Evolutionary conservation across 2,888 invertebrate species (phyloP), one percentile per base, ranked within the genome.

Genomic region (Bombylius major): DNA sequence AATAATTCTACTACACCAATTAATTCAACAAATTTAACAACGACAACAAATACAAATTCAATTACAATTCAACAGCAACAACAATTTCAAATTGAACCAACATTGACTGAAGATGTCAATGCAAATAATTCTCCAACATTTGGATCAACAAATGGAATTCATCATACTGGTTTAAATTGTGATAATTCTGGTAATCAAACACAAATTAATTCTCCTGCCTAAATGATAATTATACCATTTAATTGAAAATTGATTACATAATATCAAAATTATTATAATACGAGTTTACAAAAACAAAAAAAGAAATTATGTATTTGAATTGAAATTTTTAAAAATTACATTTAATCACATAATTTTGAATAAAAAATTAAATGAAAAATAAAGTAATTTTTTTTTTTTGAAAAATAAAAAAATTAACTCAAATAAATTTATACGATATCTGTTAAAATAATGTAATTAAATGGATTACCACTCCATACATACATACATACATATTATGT

Each of bases 151-250:
- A 47, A 31, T 47, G 47, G 12, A 7, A 47, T 47, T 23, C 31
- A 23, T 8, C 31, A 23, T 8, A 45, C 48, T 13, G 49, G 45
- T 23, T 52, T 49, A 39, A 55, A 36, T 46, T 47, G 56, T 44
- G 59, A 58, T 9, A 52, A 59, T 52, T 58, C 58, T 8, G 57
- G 55, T 39, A 62, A 62, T 47, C 62, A 61, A 58, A 61, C 56
- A 13, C 55, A 61, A 50, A 59, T 63, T 23, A 60, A 63, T 59
- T 61, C 59, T 47, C 60, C 61, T 50, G 57, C 60, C 53, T 64
- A 55, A 61, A 54, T 14, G 39, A 36, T n/a, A 4, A 31, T 36
- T 36, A 23, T 23, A 23, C 23, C 23, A 23, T 23, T 23, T 2
- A 23, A 23, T 44, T 44, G 5, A 44, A 12, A n/a, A 14, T 42